Evolutionary conservation across 2,888 invertebrate genomes (phyloP), one percentile per base, ranked within the genome.

Genomic region (Pedicia rivosa): DNA sequence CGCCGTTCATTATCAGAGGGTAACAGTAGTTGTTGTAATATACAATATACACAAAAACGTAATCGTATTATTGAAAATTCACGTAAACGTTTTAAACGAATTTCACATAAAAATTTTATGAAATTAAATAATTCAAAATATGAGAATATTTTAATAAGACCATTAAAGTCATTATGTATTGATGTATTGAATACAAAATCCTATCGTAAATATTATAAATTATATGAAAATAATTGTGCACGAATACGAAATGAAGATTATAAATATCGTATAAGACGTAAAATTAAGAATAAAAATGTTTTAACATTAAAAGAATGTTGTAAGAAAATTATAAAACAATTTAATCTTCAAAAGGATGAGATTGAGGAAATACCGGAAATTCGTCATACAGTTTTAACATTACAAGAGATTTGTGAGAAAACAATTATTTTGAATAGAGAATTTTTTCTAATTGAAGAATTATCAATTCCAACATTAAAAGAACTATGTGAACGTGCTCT

Each of bases 171-270:
- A n/a, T 37, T 34, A 20, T 40, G 40, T 30, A 27, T 37, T 27
- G 40, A 40, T n/a, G 37, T 33, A 17, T 9, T 37, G 13, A 40
- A 37, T 28, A 37, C 40, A 3, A 37, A 37, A 5, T 13, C 29
- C 4, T 40, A 34, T 29, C 16, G 32, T 10, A 35, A 37, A 20
- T 40, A 37, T 35, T 20, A 6, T 20, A 20, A 20, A 20, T 8
- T 20, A 6, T 6, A 20, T 6, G 5, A 6, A 6, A 6, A 6
- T 5, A 22, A 7, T 4, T 20, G 8, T 2, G 19, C 32, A 2
- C 17, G 14, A 20, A n/a, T n/a, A n/a, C n/a, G n/a, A n/a, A n/a
- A n/a, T n/a, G n/a, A n/a, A n/a, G n/a, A n/a, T n/a, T n/a, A n/a
- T n/a, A n/a, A n/a, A n/a, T n/a, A n/a, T n/a, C n/a, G n/a, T n/a